These are phyloP conservation scores for Suillia variegata DNA, from an alignment of 2,888 invertebrate species.

Conservation along the genomic window DNA sequence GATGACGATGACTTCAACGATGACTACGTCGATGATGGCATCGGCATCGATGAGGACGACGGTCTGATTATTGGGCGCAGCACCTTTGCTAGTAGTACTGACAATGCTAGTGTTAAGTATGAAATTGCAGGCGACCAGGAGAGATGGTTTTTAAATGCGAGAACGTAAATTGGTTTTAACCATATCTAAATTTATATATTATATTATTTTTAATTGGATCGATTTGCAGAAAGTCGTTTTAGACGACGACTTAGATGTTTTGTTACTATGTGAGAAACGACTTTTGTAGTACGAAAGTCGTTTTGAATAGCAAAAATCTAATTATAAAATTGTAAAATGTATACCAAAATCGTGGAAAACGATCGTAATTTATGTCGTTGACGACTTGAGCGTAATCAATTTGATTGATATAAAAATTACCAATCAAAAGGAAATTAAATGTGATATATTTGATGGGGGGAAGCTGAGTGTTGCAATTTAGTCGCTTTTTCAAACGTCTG, in stretches of 20 bases:
- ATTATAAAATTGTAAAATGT: no score
- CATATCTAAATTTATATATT: no score
- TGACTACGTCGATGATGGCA: constrained; percentile 35
- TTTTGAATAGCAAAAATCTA: no score
- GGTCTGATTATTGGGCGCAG: not conserved
- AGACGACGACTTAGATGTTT: no score
- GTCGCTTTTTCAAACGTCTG: not conserved
- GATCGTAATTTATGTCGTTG: no score
- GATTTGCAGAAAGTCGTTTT: no score
- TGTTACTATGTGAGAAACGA: no score
- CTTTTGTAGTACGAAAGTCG: no score
- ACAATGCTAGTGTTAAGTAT: not conserved
- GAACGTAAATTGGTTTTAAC: not conserved
- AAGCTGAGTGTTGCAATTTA: constrained; percentile 7
- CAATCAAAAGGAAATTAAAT: constrained; percentile 14
- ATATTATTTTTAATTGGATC: no score
- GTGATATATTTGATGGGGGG: constrained; percentile 19
- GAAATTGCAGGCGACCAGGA: not conserved
- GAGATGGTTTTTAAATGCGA: not conserved
- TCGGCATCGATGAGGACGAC: constrained; percentile 27
- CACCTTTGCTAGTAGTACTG: no score
- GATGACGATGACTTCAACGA: constrained; percentile 27
- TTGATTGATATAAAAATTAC: not conserved
- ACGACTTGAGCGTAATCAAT: no score
- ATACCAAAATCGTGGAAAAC: no score